phyloP scores from a whole-genome alignment of 2,888 invertebrate species.

The Cantharis rustica region DNA sequence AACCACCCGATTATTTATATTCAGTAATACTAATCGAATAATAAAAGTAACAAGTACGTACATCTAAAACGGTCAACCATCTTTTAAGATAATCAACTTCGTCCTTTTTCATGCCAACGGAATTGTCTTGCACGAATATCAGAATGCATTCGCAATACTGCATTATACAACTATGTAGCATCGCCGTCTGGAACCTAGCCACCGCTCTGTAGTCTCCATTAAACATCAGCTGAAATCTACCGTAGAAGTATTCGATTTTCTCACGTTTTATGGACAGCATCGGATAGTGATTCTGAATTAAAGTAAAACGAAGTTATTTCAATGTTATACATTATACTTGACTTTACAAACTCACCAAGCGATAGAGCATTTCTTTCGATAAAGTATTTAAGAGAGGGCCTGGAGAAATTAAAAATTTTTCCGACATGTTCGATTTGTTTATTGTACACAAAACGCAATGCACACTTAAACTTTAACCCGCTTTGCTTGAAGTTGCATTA shows the following conservation, averaged over 20 bases:
- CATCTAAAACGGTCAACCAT: neutral
- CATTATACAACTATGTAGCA: neutral
- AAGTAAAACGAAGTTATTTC: neutral
- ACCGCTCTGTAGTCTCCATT: neutral
- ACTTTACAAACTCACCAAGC: neutral
- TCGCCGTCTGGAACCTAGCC: neutral
- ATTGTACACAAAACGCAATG: too few relatives aligned
- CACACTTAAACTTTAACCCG: too few relatives aligned
- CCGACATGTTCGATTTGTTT: neutral
- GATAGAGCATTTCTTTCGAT: neutral
- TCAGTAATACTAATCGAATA: too few relatives aligned
- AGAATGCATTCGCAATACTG: neutral
- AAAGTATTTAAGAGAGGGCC: neutral
- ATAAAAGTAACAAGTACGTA: neutral
- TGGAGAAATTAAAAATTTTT: neutral
- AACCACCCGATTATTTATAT: too few relatives aligned
- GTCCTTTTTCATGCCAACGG: neutral
- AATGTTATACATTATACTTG: neutral
- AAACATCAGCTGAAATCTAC: neutral
- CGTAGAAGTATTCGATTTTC: neutral
- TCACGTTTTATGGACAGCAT: neutral
- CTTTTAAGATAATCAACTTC: neutral
- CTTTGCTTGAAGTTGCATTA: too few relatives aligned
- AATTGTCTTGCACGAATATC: neutral
- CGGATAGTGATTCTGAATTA: neutral